Evolutionary conservation across 2,797 vertebrate genomes (phyloP).

Genomic region (Eutrigla gurnardus): DNA sequence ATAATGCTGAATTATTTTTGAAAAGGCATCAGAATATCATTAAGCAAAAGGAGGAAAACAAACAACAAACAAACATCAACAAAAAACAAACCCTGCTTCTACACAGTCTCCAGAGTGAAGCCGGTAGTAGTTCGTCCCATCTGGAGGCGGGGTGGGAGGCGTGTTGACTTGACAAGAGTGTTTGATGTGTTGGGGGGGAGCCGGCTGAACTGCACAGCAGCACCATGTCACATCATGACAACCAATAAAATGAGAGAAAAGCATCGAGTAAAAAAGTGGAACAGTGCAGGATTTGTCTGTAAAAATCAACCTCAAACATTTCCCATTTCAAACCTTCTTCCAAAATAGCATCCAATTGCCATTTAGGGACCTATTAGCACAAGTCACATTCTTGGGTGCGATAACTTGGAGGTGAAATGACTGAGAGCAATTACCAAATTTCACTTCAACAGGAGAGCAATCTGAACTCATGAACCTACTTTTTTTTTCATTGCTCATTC

Average conservation of each 20-base stretch:
- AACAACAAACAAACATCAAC: too few species aligned
- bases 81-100: neutral
- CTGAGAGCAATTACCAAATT: neutral
- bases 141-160: constrained; percentile 55
- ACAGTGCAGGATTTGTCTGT: neutral
- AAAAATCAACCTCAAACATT: neutral
- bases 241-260: constrained; percentile 18
- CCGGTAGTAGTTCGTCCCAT: constrained; percentile 32
- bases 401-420: neutral
- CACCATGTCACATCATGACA: constrained; percentile 18
- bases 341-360: neutral
- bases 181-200: constrained; percentile 47
- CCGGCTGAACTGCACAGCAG: constrained; percentile 21
- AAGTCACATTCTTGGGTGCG: neutral
- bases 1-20: neutral
- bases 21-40: neutral
- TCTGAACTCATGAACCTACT: neutral
- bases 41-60: neutral
- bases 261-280: neutral
- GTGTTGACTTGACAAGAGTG: constrained; percentile 59
- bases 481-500: neutral
- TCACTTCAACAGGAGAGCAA: neutral
- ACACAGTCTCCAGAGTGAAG: constrained; percentile 15
- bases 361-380: neutral
- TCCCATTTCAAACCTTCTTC: neutral